Evolutionary conservation across 2,888 invertebrate genomes (phyloP).

Genomic region (Tuberolachnus salignus): DNA sequence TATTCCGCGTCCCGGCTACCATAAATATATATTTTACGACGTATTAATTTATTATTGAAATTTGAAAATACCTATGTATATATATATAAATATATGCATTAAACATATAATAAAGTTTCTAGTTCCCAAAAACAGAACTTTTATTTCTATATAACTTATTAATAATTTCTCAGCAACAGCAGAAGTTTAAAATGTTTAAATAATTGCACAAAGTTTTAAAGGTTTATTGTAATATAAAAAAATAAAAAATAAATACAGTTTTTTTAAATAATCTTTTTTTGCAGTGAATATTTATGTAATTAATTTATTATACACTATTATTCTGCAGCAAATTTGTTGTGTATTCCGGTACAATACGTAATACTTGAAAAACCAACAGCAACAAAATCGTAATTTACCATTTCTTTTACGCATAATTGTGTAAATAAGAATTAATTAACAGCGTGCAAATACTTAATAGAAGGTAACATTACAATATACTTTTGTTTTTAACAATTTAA

Average conservation of each 20-base stretch:
- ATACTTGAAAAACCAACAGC: not conserved
- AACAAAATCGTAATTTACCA: not conserved
- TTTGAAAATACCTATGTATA: not conserved
- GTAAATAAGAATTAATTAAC: not conserved
- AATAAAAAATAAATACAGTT: not conserved
- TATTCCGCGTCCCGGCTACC: not conserved
- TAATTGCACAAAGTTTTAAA: constrained; percentile 6
- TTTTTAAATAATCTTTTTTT: not conserved
- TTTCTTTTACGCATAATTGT: not conserved
- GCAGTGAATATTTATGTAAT: not conserved
- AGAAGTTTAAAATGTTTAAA: constrained; percentile 12
- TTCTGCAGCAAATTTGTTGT: not conserved
- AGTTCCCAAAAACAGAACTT: not conserved
- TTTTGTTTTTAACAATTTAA: not conserved
- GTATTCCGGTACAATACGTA: not conserved
- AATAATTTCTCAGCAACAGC: not conserved
- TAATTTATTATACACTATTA: not conserved
- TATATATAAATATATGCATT: too few species aligned
- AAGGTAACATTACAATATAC: not conserved
- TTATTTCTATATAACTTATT: constrained; percentile 13
- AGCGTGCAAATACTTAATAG: not conserved
- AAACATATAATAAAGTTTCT: too few species aligned
- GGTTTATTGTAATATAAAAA: not conserved
- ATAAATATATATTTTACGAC: not conserved
- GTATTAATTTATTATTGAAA: constrained; percentile 19